Percentiles rank a stretch among this genome's conserved stretches.
Conservation (phyloP, 2,888 invertebrate species). For the Torymus tubicola region DNA sequence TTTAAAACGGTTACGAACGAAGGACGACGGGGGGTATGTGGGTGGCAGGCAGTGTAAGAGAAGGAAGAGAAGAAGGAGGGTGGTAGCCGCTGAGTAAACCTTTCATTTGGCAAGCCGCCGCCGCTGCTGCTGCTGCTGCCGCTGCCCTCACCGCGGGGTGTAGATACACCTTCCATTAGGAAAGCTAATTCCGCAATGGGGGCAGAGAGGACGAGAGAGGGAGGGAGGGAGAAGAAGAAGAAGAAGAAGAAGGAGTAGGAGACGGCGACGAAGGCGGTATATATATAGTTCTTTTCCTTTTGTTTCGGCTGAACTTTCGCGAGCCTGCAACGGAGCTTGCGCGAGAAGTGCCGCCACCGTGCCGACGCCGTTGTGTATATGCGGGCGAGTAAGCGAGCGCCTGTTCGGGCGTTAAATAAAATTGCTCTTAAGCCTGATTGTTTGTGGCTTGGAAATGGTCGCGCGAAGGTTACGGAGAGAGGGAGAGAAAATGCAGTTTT, state of each 20-base stretch:
- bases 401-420: background rate
- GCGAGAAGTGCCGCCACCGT: too few species aligned
- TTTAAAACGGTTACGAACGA: slow-evolving; percentile 49
- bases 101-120: slow-evolving; percentile 51
- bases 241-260: background rate
- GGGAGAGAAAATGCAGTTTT: background rate
- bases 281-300: slow-evolving; percentile 23
- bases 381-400: too few species aligned
- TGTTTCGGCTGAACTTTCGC: slow-evolving; percentile 21
- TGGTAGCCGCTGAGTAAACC: slow-evolving; percentile 33
- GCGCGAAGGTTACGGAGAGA: slow-evolving; percentile 6
- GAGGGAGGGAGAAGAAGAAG: background rate
- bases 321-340: too few species aligned
- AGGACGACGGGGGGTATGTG: background rate
- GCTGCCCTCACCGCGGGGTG: slow-evolving; percentile 15
- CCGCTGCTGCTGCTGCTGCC: background rate
- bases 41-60: background rate
- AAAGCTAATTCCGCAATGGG: slow-evolving; percentile 50
- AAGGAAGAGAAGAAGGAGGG: background rate
- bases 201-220: background rate
- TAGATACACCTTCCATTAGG: slow-evolving; percentile 48
- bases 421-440: slow-evolving; percentile 12
- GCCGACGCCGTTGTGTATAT: background rate
- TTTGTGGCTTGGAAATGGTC: background rate
- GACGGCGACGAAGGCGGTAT: background rate